A percentile compares a stretch with the other conserved stretches of the same genome.
These are phyloP conservation scores for Aphaenogaster rudis DNA, from an alignment of 1,140 invertebrate species.

Conservation along the genomic window DNA sequence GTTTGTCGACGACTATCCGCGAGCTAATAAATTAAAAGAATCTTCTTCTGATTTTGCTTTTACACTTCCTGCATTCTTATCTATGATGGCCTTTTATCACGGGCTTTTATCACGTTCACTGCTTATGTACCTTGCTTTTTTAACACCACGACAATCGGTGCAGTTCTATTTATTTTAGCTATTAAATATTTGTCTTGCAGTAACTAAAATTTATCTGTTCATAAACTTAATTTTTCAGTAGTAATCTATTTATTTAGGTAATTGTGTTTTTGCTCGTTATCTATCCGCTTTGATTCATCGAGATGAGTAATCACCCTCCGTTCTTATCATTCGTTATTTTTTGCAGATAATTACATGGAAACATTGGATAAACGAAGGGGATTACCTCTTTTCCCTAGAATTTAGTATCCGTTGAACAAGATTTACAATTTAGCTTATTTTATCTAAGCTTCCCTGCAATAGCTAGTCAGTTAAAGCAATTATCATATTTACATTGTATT, in stretches of 20 bases:
- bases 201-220: background rate
- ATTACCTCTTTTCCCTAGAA: background rate
- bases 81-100: slow-evolving; percentile 55
- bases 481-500: background rate
- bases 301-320: background rate
- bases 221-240: background rate
- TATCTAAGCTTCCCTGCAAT: background rate
- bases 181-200: slow-evolving; percentile 8
- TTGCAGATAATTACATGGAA: background rate
- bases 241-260: background rate
- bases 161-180: background rate
- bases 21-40: background rate
- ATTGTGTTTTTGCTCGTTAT: background rate
- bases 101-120: slow-evolving; percentile 35
- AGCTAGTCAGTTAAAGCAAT: background rate
- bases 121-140: background rate
- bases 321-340: slow-evolving; percentile 3
- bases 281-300: background rate
- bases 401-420: background rate
- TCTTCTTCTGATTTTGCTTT: background rate
- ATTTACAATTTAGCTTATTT: background rate
- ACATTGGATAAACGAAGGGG: slow-evolving; percentile 16
- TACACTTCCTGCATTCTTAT: slow-evolving; percentile 62
- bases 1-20: background rate
- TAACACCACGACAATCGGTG: background rate